These are phyloP conservation scores for Serilophus lunatus DNA, from an alignment of 2,113 vertebrate genomes.

Conservation along the genomic window DNA sequence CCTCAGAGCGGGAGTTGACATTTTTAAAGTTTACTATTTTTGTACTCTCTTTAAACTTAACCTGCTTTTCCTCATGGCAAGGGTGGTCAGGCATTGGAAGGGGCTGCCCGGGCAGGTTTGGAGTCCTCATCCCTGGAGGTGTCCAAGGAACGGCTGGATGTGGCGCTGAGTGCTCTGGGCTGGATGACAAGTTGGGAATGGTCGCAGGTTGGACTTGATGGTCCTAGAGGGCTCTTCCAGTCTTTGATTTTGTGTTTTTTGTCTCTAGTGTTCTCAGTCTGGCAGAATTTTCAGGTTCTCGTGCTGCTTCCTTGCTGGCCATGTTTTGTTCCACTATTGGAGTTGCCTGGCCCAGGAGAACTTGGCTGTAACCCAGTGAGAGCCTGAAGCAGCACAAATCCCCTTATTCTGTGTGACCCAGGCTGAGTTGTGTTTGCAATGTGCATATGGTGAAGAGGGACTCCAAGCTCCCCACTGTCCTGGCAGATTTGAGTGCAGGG, in stretches of 20 bases:
- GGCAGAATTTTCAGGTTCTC: neutral
- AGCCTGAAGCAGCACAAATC: neutral
- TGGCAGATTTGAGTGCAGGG: neutral
- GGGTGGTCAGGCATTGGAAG: neutral
- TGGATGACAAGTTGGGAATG: neutral
- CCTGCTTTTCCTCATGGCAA: neutral
- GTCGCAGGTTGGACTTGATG: neutral
- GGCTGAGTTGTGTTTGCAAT: rapidly evolving
- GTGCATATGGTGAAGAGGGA: neutral
- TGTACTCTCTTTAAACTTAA: neutral
- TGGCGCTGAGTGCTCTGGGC: neutral
- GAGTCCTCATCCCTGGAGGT: neutral
- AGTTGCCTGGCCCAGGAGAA: neutral
- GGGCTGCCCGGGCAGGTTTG: neutral
- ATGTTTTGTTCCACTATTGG: neutral
- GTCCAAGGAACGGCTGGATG: neutral
- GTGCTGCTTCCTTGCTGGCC: neutral
- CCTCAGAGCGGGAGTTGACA: neutral
- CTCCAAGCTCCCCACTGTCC: neutral
- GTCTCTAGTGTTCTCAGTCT: neutral
- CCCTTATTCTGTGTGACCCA: neutral
- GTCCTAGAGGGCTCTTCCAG: neutral
- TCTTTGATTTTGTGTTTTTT: neutral
- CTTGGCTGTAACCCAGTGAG: neutral
- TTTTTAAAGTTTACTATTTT: neutral